Evolutionary conservation across 2,797 vertebrate species (phyloP), one percentile per base, ranked within the genome.

Genomic region (Chelidonichthys spinosus): DNA sequence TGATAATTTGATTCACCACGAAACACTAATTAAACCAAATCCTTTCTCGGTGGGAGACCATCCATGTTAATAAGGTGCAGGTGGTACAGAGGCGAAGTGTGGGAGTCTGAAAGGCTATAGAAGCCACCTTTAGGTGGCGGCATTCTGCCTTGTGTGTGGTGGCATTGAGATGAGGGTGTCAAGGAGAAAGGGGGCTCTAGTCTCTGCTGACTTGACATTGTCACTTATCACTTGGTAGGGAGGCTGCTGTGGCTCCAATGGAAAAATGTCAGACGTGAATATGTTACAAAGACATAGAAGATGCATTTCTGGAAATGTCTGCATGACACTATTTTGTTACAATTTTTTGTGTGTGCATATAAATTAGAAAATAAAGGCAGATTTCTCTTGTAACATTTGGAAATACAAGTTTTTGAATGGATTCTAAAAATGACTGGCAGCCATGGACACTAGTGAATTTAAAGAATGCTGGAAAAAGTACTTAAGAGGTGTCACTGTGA

Each of bases 111-210:
- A 85, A 79, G 84, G 75, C 81, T 88, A 72, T 89, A 81, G 70
- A 82, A 89, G 40, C 75, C 33, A 77, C 92, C 94, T 93, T 86
- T 93, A 95, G 94, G 94, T 94, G 94, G 95, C 90, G 89, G 83
- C 90, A 94, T 86, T 93, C 89, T 94, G 88, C 90, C 89, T 85
- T 88, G 64, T 85, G 80, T 76, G 25, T 35, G 68, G 72, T 76
- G 72, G 55, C 72, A 62, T 58, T 79, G 61, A 82, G 47, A 76
- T 49, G 18, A 78, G 56, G 76, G 54, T 76, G 77, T 78, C 63
- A 74, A 72, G 72, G 76, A 87, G 74, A 82, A 85, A 85, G 32
- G 78, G 84, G 83, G 73, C 70, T 65, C 69, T 7, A 35, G 59
- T 63, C 60, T 72, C 50, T 87, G 73, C 84, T 85, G 82, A 82